These are phyloP conservation scores for Euplexia lucipara DNA, from an alignment of 2,888 invertebrate species.

Conservation along the genomic window DNA sequence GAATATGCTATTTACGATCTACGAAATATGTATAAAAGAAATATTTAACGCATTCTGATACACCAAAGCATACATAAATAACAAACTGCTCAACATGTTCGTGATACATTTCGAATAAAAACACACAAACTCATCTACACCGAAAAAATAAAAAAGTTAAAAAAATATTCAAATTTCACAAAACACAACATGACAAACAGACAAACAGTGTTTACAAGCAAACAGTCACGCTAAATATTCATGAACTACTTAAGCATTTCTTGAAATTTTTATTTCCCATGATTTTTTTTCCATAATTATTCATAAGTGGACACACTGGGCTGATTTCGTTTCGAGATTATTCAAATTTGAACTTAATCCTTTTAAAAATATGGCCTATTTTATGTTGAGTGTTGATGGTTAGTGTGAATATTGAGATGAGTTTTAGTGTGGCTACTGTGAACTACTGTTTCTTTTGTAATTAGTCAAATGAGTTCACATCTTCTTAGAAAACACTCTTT, in stretches of 20 bases:
- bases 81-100: constrained; percentile 20
- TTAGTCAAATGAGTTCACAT: constrained; percentile 63
- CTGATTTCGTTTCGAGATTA: constrained; percentile 19
- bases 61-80: constrained; percentile 25
- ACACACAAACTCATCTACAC: background rate
- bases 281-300: constrained; percentile 63
- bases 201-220: constrained; percentile 63
- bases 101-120: constrained; percentile 17
- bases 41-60: constrained; percentile 15
- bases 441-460: constrained; percentile 75
- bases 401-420: constrained; percentile 58
- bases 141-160: constrained; percentile 30
- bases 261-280: constrained; percentile 66
- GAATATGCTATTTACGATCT: constrained; percentile 1
- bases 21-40: constrained; percentile 22
- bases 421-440: constrained; percentile 72
- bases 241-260: constrained; percentile 54
- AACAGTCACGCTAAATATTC: constrained; percentile 62
- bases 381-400: background rate
- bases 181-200: constrained; percentile 54
- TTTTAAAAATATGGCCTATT: constrained; percentile 19
- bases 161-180: constrained; percentile 48
- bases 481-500: constrained; percentile 52
- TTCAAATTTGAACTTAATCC: constrained; percentile 29
- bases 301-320: constrained; percentile 55